phyloP scores from a whole-genome alignment of 2,888 invertebrate genomes.

The Orgyia antiqua region DNA sequence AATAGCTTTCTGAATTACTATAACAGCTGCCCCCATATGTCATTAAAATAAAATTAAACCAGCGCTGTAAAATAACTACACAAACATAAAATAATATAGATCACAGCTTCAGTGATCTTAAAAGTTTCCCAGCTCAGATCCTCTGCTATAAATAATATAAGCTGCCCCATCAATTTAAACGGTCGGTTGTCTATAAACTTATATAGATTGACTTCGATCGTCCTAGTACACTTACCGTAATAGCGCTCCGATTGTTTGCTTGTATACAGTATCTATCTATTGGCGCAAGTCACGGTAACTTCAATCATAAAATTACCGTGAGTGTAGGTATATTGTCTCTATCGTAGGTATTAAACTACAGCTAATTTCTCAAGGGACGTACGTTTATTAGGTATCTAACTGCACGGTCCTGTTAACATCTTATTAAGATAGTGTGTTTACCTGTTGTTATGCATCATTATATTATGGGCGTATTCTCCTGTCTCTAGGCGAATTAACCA shows the following conservation, averaged over 20 bases:
- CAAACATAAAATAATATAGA: background rate
- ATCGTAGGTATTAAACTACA: conserved; percentile 15
- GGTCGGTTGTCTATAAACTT: conserved; percentile 49
- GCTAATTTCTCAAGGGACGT: conserved; percentile 25
- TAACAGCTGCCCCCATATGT: background rate
- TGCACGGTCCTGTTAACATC: no score
- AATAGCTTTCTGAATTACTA: no score
- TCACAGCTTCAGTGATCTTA: conserved; percentile 13
- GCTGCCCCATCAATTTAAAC: conserved; percentile 58
- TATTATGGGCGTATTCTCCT: no score
- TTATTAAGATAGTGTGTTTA: no score
- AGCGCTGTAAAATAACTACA: background rate
- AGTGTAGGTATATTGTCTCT: conserved; percentile 15
- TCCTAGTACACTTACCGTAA: conserved; percentile 56
- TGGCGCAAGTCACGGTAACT: conserved; percentile 26
- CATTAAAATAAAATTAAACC: background rate
- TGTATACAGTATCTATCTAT: conserved; percentile 20
- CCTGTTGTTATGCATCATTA: no score
- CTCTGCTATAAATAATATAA: conserved; percentile 53
- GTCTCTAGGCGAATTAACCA: no score
- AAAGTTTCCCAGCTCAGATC: conserved; percentile 24
- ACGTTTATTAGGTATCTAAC: background rate
- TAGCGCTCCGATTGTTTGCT: conserved; percentile 44
- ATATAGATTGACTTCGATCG: conserved; percentile 65
- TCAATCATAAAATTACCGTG: conserved; percentile 20